phyloP scores from a whole-genome alignment of 2,113 vertebrate species.

The Myrmecobius fasciatus region DNA sequence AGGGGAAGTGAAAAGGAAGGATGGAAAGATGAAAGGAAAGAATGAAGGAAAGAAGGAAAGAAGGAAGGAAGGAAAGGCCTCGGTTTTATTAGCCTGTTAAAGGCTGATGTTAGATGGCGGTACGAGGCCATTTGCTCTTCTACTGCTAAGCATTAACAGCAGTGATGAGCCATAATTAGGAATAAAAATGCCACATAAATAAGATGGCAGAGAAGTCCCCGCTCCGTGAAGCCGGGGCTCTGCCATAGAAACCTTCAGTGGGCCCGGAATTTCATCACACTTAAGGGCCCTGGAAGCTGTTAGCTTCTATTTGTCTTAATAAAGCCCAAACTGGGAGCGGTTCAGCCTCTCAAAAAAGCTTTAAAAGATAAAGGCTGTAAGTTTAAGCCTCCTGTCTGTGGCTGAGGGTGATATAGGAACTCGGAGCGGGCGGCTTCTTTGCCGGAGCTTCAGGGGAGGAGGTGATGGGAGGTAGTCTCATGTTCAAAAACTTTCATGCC shows the following conservation, averaged over 20 bases:
- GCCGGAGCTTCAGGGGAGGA: slow-evolving; percentile 25
- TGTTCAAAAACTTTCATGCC: neutral
- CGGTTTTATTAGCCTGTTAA: slow-evolving; percentile 74
- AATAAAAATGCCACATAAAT: slow-evolving; percentile 75
- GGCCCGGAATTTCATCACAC: slow-evolving; percentile 59
- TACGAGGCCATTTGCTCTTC: slow-evolving; percentile 64
- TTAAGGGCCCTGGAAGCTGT: slow-evolving; percentile 62
- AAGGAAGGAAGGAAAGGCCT: slow-evolving; percentile 59
- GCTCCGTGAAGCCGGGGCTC: slow-evolving; percentile 53
- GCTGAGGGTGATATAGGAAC: slow-evolving; percentile 59
- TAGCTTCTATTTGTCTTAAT: slow-evolving; percentile 70
- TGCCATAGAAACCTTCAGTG: slow-evolving; percentile 55
- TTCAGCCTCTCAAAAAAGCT: slow-evolving; percentile 70
- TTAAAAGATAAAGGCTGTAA: slow-evolving; percentile 59
- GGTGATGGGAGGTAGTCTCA: neutral
- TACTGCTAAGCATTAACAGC: slow-evolving; percentile 55
- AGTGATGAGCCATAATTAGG: slow-evolving; percentile 77
- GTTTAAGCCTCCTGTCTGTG: slow-evolving; percentile 56
- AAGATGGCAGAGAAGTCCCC: slow-evolving; percentile 69
- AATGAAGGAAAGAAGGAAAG: neutral
- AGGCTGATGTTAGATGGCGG: slow-evolving; percentile 65
- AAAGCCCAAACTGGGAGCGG: slow-evolving; percentile 64
- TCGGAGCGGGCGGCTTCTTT: neutral
- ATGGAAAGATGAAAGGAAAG: neutral
- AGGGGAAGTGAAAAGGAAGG: neutral